Base-by-base conservation (phyloP, 2,797 vertebrate species). In the Microctenopoma steveboyesi region DNA sequence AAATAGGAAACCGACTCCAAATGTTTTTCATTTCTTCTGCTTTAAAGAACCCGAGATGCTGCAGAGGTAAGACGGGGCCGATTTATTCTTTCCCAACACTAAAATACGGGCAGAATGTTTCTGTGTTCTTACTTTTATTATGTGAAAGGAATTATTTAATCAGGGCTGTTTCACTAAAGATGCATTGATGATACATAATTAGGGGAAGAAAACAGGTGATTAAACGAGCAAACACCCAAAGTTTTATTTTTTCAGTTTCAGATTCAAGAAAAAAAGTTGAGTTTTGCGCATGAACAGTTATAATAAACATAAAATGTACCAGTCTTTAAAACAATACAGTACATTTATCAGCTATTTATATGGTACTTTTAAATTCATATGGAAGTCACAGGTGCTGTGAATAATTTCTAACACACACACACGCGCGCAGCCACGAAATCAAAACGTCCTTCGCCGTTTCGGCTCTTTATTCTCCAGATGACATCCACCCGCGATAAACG, bases 381-480 rank as follows among this genome's bases (percentile, higher is more conserved):
- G 27, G 4, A 56, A 6, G 42, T 67, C 67, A 59, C 43, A 62
- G 64, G 57, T 49, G 13, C 22, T 72, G 64, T 59, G 50, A 65
- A 63, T 45, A 42, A 70, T 83, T 56, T 64, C 45, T 18, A 43
- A 13, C 59, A 43, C 18, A 10, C 61, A 30, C 54, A 3, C 58
- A 30, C 60, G 10, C 59, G 30, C 18, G 8, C 56, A 30, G 49
- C 2, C 58, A 70, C 28, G 35, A 0, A 77, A 69, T 78, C 60
- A 54, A 25, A 79, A 63, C 55, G 75, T 76, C 63, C 82, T 75
- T 78, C 57, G 57, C 66, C 58, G 67, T 61, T 67, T 61, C 55
- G 67, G 59, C 70, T 63, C 59, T 28, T 86, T 76, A 64, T 88
- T 86, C 76, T 77, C n/a, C 80, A 86, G 71, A 86, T 88, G 71